These are phyloP conservation scores for Fistularia commersonii DNA, from an alignment of 2,797 vertebrate species.

Conservation along the genomic window DNA sequence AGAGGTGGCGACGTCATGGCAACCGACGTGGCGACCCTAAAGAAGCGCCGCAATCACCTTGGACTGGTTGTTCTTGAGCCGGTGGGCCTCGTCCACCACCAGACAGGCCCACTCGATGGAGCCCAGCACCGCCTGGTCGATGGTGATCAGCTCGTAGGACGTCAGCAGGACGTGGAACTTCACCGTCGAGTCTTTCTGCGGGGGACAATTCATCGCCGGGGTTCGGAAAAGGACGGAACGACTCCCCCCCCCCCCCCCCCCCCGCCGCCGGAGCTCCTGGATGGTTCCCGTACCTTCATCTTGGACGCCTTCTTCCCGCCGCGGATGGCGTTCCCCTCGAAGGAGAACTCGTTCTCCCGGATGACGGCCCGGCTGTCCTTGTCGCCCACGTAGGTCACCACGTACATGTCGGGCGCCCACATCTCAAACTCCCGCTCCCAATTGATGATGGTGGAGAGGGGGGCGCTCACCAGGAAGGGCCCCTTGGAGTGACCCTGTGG, in stretches of 20 bases:
- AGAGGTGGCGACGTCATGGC: background rate
- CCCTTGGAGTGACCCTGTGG: constrained; percentile 97
- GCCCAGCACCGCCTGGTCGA: constrained; percentile 94
- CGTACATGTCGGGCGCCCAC: constrained; percentile 99
- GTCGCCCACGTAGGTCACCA: constrained; percentile 95
- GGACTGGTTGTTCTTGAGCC: constrained; percentile 98
- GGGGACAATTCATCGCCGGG: constrained; percentile 1
- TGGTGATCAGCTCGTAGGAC: constrained; percentile 95
- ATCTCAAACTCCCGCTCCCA: constrained; percentile 98
- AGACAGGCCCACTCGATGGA: constrained; percentile 98
- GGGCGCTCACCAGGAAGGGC: constrained; percentile 95
- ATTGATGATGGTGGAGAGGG: constrained; percentile 97
- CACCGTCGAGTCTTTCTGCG: constrained; percentile 93
- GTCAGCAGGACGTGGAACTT: constrained; percentile 97
- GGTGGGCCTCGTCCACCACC: constrained; percentile 96
- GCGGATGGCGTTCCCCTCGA: constrained; percentile 94
- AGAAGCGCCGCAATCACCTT: constrained; percentile 76
- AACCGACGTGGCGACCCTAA: background rate
- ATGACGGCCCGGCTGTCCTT: constrained; percentile 98
- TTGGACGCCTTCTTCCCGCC: constrained; percentile 96
- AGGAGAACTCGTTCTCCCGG: constrained; percentile 97
- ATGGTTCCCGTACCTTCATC: constrained; percentile 86
- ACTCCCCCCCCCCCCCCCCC: too few relatives aligned
- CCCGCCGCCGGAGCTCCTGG: background rate
- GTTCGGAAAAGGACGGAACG: background rate